These are phyloP conservation scores for Ceratosolen solmsi DNA, from an alignment of 1,140 invertebrate species.

Conservation along the genomic window DNA sequence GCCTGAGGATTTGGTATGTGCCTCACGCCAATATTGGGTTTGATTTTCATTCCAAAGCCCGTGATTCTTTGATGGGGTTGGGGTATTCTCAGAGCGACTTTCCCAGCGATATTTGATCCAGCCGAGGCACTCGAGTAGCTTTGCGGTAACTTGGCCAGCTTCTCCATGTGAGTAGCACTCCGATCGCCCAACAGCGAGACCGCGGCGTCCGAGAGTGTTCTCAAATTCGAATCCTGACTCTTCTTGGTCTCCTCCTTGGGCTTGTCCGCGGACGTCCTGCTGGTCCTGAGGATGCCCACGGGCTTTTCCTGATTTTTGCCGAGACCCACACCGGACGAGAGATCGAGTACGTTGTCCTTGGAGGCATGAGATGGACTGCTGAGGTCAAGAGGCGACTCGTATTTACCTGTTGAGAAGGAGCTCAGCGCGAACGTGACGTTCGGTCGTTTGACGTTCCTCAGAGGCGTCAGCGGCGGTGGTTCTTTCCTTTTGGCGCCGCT, in stretches of 20 bases:
- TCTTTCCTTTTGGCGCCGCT: constrained; percentile 62
- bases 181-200: constrained; percentile 62
- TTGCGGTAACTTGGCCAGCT: constrained; percentile 45
- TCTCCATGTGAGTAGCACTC: constrained; percentile 39
- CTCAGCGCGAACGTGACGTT: constrained; percentile 44
- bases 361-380: constrained; percentile 53
- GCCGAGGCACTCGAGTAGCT: neutral
- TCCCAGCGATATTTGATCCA: constrained; percentile 49
- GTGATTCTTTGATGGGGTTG: constrained; percentile 67
- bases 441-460: constrained; percentile 60
- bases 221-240: constrained; percentile 61
- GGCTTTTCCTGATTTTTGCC: constrained; percentile 1
- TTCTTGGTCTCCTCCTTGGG: constrained; percentile 58
- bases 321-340: constrained; percentile 46
- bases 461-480: constrained; percentile 66
- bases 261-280: constrained; percentile 42
- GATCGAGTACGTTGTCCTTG: constrained; percentile 55
- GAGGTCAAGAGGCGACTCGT: constrained; percentile 59
- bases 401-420: constrained; percentile 43
- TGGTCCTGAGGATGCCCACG: constrained; percentile 30
- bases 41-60: constrained; percentile 68
- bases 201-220: constrained; percentile 65
- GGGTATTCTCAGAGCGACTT: constrained; percentile 66
- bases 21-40: constrained; percentile 65
- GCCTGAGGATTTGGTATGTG: constrained; percentile 70